A percentile compares a stretch with the other conserved stretches of the same genome.
Evolutionary conservation across 2,113 vertebrate genomes (phyloP).

Genomic region (Eudyptes chrysolophus): DNA sequence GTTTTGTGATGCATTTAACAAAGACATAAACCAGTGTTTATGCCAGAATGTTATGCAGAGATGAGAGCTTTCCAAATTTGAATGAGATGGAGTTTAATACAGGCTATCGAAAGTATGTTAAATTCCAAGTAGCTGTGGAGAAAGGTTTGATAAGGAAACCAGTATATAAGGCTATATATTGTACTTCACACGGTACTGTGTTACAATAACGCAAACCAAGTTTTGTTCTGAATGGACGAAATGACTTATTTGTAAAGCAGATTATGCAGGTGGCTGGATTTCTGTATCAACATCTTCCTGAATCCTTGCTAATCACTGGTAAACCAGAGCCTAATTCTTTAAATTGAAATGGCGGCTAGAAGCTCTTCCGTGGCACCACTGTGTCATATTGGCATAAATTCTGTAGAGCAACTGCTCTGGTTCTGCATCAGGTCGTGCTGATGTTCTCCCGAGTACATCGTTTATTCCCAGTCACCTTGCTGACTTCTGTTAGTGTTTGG

Average conservation of each 20-base stretch:
- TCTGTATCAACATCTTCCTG: neutral
- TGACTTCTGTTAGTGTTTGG: neutral
- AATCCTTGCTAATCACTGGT: neutral
- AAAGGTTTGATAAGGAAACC: neutral
- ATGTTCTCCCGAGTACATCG: fast-evolving
- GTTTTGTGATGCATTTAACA: neutral
- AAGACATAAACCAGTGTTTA: neutral
- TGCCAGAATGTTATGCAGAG: too few relatives aligned
- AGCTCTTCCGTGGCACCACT: neutral
- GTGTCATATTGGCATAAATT: neutral
- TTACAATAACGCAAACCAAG: neutral
- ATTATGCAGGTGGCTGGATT: neutral
- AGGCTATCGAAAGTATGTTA: neutral
- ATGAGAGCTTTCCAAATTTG: neutral
- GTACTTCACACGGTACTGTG: neutral
- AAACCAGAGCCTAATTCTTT: neutral
- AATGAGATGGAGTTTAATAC: neutral
- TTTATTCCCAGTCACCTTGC: neutral
- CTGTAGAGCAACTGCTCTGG: neutral
- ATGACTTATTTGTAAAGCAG: neutral
- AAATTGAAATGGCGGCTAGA: neutral
- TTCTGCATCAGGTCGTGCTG: neutral
- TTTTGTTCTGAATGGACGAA: neutral
- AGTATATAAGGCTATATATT: fast-evolving
- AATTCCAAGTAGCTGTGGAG: neutral